Evolutionary conservation across 1,140 invertebrate genomes (phyloP), one percentile per base, ranked within the genome.

Genomic region (Drosophila kepulauana): DNA sequence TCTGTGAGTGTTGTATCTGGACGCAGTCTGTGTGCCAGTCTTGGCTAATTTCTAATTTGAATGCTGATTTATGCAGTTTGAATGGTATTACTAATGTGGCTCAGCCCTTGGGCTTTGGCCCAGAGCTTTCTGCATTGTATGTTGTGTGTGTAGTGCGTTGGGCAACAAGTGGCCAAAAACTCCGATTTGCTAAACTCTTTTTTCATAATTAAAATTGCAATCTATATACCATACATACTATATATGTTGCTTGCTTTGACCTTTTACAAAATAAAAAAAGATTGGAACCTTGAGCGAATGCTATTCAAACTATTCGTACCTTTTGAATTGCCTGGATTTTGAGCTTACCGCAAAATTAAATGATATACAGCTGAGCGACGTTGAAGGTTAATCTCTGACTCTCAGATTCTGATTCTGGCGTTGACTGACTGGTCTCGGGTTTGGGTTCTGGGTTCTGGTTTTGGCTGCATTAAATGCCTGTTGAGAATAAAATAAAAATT

Each of bases 31-130:
- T 56, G 28, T 63, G 54, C 78, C 28, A 81, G 57, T 74, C 62
- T 75, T 81, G 73, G 70, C 85, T 89, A 89, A 90, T 90, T 89
- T 89, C 85, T 89, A 89, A 89, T 89, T 89, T 89, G 86, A 85
- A 89, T 89, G 86, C 81, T 90, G 85, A 89, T 89, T 89, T 89
- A 89, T 89, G 81, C 85, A 89, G 75, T 74, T 85, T 85, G 68
- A 85, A 79, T 75, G 61, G 85, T 57, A 65, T 64, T 78, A 76
- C 54, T 68, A 68, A 68, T 78, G 58, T 68, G 58, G 58, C 35
- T 64, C 56, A 62, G 63, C 33, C 46, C 16, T 56, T 59, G 30
- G 25, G 48, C 54, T 1, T 5, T 8, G 13, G 20, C 8, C 3
- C 4, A 41, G 35, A 35, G 3, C 5, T 49, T 46, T 45, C 28